Percentiles rank a stretch among this genome's conserved stretches.
Conservation (phyloP, 2,888 invertebrate genomes). For the Luperina nickerlii region DNA sequence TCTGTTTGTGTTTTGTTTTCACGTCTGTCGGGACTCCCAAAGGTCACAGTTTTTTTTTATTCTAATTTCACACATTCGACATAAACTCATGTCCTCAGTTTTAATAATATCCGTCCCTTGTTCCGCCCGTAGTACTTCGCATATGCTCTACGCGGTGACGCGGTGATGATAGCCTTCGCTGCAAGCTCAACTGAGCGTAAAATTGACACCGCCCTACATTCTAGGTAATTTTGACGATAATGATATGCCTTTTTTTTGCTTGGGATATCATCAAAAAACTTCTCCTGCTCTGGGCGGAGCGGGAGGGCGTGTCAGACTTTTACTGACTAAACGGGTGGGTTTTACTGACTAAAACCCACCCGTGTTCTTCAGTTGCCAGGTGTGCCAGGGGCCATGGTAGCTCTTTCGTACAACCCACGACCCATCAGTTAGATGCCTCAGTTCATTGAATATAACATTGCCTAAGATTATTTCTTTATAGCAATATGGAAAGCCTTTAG, state of each 20-base stretch:
- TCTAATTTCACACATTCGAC: not conserved
- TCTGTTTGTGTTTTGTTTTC: no score
- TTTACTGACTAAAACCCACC: no score
- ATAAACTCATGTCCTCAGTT: constrained; percentile 4
- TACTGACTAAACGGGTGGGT: no score
- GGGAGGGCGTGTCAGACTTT: no score
- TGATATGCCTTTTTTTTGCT: not conserved
- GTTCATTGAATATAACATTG: constrained; percentile 42
- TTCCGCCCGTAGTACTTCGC: constrained; percentile 8
- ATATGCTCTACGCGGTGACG: constrained; percentile 20
- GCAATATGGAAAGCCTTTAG: not conserved
- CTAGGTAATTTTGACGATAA: constrained; percentile 43
- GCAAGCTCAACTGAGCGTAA: constrained; percentile 50
- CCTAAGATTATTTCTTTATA: constrained; percentile 17
- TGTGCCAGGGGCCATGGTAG: no score
- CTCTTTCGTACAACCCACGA: no score
- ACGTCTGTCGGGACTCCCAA: no score
- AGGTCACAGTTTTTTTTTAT: no score
- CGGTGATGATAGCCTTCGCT: constrained; percentile 31
- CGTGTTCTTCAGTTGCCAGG: no score
- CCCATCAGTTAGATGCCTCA: not conserved
- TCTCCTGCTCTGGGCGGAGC: no score
- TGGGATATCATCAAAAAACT: no score
- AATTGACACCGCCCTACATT: constrained; percentile 57
- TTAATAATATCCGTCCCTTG: constrained; percentile 37